These are phyloP conservation scores for Caretta caretta DNA, from an alignment of 2,113 vertebrate genomes.

Conservation along the genomic window DNA sequence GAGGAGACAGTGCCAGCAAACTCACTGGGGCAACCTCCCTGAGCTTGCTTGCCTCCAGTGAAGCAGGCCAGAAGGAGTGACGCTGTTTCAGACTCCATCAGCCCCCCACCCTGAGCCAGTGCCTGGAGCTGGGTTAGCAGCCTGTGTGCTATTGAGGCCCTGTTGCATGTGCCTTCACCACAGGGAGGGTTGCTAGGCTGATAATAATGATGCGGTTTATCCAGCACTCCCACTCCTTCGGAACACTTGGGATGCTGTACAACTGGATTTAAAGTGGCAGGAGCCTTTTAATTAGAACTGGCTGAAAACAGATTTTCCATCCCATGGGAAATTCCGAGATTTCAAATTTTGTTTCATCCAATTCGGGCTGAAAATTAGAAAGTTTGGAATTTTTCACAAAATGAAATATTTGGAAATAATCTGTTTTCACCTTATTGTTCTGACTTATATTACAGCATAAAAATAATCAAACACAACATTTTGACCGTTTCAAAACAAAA, in stretches of 20 bases:
- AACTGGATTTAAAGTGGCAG: background rate
- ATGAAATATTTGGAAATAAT: background rate
- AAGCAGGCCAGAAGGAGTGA: background rate
- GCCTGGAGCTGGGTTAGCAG: background rate
- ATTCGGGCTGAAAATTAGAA: background rate
- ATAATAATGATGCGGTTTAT: background rate
- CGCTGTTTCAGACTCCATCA: background rate
- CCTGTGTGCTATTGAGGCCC: background rate
- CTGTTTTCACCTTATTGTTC: background rate
- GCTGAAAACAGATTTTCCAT: background rate
- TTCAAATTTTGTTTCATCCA: accelerated
- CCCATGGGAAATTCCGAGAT: background rate
- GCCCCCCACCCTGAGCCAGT: background rate
- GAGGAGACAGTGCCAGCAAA: background rate
- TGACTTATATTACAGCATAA: background rate
- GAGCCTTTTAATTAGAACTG: background rate
- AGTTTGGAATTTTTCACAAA: background rate
- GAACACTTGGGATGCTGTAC: background rate
- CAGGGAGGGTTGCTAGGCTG: background rate
- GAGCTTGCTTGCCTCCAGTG: background rate
- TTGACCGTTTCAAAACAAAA: background rate
- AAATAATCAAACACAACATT: background rate
- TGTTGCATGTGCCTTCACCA: background rate
- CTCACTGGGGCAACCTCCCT: background rate
- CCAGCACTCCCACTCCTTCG: background rate